phyloP scores from a whole-genome alignment of 2,797 vertebrate genomes.

The Calcarius lapponicus region DNA sequence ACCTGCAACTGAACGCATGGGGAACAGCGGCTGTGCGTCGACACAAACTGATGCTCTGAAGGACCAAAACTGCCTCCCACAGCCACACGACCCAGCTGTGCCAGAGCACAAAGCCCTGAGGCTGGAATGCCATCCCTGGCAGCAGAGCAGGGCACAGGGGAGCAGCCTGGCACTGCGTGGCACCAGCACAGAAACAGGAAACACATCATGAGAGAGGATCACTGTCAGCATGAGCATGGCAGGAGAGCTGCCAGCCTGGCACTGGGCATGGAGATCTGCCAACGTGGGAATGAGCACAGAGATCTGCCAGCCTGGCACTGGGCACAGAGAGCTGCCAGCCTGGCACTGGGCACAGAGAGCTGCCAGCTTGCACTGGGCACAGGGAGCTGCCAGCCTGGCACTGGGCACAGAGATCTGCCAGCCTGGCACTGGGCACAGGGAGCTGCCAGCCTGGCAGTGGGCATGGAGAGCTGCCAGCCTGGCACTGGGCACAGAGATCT shows the following conservation, averaged over 20 bases:
- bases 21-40: neutral
- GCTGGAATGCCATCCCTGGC: neutral
- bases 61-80: neutral
- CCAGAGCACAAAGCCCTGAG: rapidly evolving
- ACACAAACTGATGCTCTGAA: rapidly evolving
- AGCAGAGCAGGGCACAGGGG: neutral
- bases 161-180: neutral
- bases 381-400: too few species aligned
- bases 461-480: too few species aligned
- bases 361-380: too few species aligned
- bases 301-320: too few species aligned
- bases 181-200: rapidly evolving
- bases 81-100: rapidly evolving
- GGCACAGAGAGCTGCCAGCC: too few species aligned
- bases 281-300: too few species aligned
- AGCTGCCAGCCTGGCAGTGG: too few species aligned
- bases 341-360: too few species aligned
- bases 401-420: too few species aligned
- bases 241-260: neutral
- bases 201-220: rapidly evolving
- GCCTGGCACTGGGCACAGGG: too few species aligned
- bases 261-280: rapidly evolving
- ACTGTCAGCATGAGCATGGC: rapidly evolving
- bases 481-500: too few species aligned
- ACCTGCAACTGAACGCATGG: neutral